Base-by-base conservation (phyloP, 2,797 vertebrate species). In the Echeneis naucrates region DNA sequence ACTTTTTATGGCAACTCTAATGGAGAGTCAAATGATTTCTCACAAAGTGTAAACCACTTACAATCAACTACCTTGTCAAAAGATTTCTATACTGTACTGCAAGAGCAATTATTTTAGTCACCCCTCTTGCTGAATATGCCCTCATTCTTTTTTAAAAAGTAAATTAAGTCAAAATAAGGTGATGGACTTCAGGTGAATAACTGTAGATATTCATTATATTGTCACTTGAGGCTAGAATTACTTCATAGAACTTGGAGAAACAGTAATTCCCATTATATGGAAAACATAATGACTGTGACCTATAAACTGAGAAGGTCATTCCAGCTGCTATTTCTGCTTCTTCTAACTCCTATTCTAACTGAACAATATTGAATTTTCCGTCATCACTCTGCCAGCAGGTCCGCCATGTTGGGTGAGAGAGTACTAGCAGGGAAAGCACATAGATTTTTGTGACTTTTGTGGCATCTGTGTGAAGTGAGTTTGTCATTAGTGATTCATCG, bases 401-500 rank as follows among this genome's bases (percentile, higher is more conserved):
- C 55, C 4, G 32, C 4, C 5, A 17, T 57, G 68, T 75, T 60
- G 59, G 77, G 62, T 56, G n/a, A 82, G 88, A 82, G 48, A 67
- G 76, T 45, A 69, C 71, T 57, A 38, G 40, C 64, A 78, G 76
- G 72, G 72, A 66, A 85, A 53, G 24, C 38, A n/a, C 77, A 91
- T 91, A 85, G 88, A 90, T 80, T 86, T 86, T 80, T 74, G 64
- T 88, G 87, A 81, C 90, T 87, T 91, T 83, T 86, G 81, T 89
- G 86, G 82, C 89, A 88, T 92, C 78, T 86, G 83, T 86, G 83
- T 89, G 75, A 78, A 76, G 86, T 56, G 64, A 48, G 78, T 58
- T 55, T 47, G 85, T 89, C 88, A 90, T 92, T 93, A 92, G 87
- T 9, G 66, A 84, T 86, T 77, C 81, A 75, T 88, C 77, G 83